phyloP scores from a whole-genome alignment of 2,888 invertebrate genomes.

The Dynastes tityus region DNA sequence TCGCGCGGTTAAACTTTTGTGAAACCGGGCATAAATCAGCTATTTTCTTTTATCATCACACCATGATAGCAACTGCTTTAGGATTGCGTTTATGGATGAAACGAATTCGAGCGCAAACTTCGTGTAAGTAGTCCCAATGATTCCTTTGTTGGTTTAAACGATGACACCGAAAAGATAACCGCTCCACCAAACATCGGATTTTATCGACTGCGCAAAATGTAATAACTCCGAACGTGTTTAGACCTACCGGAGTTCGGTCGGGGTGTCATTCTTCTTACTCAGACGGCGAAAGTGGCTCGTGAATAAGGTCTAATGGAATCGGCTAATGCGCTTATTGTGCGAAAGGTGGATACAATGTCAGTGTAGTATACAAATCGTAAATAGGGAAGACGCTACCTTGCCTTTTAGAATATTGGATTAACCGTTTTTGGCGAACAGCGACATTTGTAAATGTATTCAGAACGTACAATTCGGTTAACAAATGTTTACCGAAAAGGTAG shows the following conservation, averaged over 20 bases:
- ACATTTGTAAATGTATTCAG: constrained; percentile 23
- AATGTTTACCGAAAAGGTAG: no score
- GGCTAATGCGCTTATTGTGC: constrained; percentile 60
- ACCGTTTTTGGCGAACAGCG: constrained; percentile 48
- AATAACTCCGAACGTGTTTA: constrained; percentile 30
- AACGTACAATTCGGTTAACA: not conserved
- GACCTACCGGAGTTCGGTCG: not conserved
- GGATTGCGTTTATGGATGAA: no score
- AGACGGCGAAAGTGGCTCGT: constrained; percentile 49
- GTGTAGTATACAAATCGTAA: constrained; percentile 23
- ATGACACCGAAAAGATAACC: constrained; percentile 16
- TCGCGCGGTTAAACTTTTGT: no score
- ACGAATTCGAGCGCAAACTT: no score
- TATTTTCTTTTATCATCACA: no score
- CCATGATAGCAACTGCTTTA: no score
- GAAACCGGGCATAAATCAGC: no score
- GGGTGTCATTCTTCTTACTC: constrained; percentile 32
- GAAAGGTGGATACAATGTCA: constrained; percentile 56
- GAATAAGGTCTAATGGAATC: constrained; percentile 59
- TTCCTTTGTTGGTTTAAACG: constrained; percentile 23
- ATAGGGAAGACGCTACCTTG: constrained; percentile 56
- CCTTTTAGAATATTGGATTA: constrained; percentile 54
- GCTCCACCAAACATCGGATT: constrained; percentile 6
- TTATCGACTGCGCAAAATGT: constrained; percentile 36
- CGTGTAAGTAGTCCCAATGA: constrained; percentile 3